Evolutionary conservation across 1,140 invertebrate genomes (phyloP), one percentile per base, ranked within the genome.

Genomic region (Formica exsecta): DNA sequence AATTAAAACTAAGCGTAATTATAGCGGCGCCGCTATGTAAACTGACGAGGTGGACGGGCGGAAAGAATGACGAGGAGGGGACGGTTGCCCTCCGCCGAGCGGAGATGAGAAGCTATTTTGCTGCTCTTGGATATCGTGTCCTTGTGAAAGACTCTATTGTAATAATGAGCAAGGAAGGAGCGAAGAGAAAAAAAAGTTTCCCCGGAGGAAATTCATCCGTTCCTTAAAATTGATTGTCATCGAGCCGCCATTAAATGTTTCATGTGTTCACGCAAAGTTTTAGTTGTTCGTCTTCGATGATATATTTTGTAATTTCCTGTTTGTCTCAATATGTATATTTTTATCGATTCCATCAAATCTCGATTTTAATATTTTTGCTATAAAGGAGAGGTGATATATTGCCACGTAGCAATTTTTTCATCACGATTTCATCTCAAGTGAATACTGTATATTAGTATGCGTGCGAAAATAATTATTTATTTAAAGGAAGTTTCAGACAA

Each of bases 1-100:
- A 92, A 92, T 92, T 92, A 92, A 92, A 92, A 92, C 91, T 91
- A 87, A 88, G 91, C 87, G 90, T 89, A 92, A 92, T 92, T 92
- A 91, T 90, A 89, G 87, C 83, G 62, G 74, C 79, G 54, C 61
- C 61, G 86, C 74, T 90, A 86, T 87, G 88, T 91, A 91, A 91
- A 88, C 90, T 74, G 64, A 74, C 80, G 70, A 66, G 68, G 57
- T 54, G 32, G 61, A 76, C 48, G 66, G 41, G 48, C 19, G 48
- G 75, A 41, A 51, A 71, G 68, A 65, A 87, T 62, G 54, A 62
- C 44, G 74, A 41, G n/a, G 62, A 71, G 22, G 57, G 38, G 65
- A 84, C 86, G 85, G 86, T 90, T 89, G 89, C 86, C 75, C 76
- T 81, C 73, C 51, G 25, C n/a, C 65, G 54, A n/a, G 32, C 44